A percentile compares a stretch with the other conserved stretches of the same genome.
Evolutionary conservation across 2,888 invertebrate genomes (phyloP).

Genomic region (Orgyia antiqua): DNA sequence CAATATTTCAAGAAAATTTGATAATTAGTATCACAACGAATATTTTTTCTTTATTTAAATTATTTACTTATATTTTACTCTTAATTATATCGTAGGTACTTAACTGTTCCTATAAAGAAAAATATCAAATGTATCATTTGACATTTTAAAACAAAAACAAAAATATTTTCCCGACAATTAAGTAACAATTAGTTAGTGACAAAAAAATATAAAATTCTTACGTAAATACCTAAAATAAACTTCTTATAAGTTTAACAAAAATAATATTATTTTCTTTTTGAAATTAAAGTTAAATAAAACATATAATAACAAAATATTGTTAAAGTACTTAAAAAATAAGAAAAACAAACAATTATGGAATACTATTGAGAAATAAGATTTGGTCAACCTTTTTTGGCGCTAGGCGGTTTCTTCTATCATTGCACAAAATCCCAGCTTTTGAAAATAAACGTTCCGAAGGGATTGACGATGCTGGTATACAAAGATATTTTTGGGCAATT

Average conservation of each 20-base stretch:
- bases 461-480: constrained; percentile 11
- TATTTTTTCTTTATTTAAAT: no score
- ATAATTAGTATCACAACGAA: no score
- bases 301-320: constrained; percentile 1
- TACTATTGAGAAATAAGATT: constrained; percentile 11
- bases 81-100: no score
- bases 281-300: constrained; percentile 1
- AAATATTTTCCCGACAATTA: no score
- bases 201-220: no score
- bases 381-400: constrained; percentile 11
- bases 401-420: constrained; percentile 12
- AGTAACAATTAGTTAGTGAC: no score
- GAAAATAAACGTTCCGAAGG: constrained; percentile 20
- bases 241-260: constrained; percentile 3
- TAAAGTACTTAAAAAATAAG: neutral
- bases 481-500: constrained; percentile 1
- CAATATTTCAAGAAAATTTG: no score
- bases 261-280: neutral
- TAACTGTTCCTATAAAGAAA: no score
- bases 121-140: no score
- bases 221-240: constrained; percentile 9
- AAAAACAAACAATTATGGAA: neutral
- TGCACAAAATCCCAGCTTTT: constrained; percentile 16
- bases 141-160: no score
- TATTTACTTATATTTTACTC: no score